These are phyloP conservation scores for Piscicola geometra DNA, from an alignment of 2,888 invertebrate genomes.

Conservation along the genomic window DNA sequence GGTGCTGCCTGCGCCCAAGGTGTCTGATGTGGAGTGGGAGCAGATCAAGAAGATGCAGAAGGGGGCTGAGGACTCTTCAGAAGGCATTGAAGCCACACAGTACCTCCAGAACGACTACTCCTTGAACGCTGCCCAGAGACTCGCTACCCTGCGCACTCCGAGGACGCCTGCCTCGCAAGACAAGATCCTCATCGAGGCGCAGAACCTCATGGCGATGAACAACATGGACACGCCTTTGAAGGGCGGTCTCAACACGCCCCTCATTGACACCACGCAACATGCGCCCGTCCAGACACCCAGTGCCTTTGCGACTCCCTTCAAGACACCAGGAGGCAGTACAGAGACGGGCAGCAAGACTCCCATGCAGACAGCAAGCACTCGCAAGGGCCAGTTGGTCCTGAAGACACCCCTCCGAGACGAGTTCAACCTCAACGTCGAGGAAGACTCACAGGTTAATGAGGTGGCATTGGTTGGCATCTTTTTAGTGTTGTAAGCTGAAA, in stretches of 20 bases:
- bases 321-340: conserved; percentile 50
- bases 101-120: conserved; percentile 86
- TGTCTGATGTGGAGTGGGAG: conserved; percentile 72
- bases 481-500: not conserved
- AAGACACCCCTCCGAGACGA: conserved; percentile 83
- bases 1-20: conserved; percentile 91
- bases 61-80: conserved; percentile 65
- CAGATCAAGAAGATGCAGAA: conserved; percentile 63
- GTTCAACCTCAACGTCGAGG: conserved; percentile 85
- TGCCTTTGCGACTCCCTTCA: conserved; percentile 53
- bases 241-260: conserved; percentile 87
- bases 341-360: conserved; percentile 24
- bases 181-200: conserved; percentile 74
- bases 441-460: no score
- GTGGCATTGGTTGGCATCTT: no score
- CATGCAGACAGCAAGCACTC: not conserved
- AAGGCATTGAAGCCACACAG: conserved; percentile 72
- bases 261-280: conserved; percentile 83
- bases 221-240: conserved; percentile 96
- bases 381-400: conserved; percentile 49
- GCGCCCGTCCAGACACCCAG: conserved; percentile 60
- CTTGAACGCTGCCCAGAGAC: conserved; percentile 57
- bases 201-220: conserved; percentile 94
- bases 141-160: conserved; percentile 66
- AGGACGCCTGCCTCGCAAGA: conserved; percentile 78